phyloP scores from a whole-genome alignment of 2,113 vertebrate genomes.

The Hyperoodon ampullatus region DNA sequence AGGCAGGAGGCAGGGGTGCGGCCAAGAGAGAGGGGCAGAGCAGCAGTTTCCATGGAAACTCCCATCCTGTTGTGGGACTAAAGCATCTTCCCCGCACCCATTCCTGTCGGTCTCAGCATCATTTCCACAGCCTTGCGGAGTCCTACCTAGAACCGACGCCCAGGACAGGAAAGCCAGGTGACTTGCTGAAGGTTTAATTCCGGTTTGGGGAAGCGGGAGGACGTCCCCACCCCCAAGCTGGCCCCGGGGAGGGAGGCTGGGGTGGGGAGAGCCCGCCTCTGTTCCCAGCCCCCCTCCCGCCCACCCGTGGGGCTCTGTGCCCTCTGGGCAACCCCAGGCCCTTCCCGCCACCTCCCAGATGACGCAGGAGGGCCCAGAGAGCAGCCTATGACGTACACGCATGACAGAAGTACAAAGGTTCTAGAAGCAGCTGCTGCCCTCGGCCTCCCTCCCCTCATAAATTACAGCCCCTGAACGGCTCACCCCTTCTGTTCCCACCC shows the following conservation, averaged over 20 bases:
- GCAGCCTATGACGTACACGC: neutral
- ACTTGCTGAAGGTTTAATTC: neutral
- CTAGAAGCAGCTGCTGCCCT: neutral
- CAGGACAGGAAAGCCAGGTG: neutral
- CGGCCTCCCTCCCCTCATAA: neutral
- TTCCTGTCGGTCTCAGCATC: neutral
- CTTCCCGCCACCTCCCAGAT: neutral
- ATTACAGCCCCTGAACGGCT: neutral
- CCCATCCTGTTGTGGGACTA: neutral
- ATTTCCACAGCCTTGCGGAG: neutral
- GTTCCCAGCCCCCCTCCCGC: neutral
- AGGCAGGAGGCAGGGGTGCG: neutral
- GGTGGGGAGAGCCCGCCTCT: neutral
- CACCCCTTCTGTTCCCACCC: neutral
- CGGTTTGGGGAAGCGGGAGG: neutral
- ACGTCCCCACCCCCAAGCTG: neutral
- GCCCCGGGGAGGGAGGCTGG: neutral
- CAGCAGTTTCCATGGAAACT: neutral
- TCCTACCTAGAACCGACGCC: neutral
- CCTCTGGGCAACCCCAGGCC: neutral
- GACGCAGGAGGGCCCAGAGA: neutral
- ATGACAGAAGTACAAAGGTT: neutral
- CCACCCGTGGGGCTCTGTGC: neutral
- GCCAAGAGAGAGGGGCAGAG: too few species aligned
- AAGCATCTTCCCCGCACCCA: neutral